These are phyloP conservation scores for Monopis laevigella DNA, from an alignment of 2,888 invertebrate species.

Conservation along the genomic window DNA sequence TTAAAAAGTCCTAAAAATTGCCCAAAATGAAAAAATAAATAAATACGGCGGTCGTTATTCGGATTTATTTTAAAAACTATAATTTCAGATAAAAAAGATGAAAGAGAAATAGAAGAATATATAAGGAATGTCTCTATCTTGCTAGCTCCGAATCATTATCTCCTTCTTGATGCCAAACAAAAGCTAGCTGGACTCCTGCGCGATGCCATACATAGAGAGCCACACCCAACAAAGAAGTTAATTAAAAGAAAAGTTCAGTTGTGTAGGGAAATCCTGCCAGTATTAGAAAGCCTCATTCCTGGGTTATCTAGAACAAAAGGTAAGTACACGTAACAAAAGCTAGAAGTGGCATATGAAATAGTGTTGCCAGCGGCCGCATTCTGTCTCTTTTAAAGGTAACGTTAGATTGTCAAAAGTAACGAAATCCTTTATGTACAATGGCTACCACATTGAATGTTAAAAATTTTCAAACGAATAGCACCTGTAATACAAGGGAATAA, in stretches of 20 bases:
- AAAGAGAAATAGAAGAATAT: conserved; percentile 55
- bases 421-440: no score
- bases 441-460: no score
- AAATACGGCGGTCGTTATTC: not conserved
- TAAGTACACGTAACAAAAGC: no score
- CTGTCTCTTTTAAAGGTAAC: no score
- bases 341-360: no score
- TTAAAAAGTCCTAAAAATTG: no score
- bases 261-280: conserved; percentile 71
- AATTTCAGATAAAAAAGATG: conserved; percentile 50
- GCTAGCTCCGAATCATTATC: conserved; percentile 73
- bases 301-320: conserved; percentile 76
- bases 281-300: conserved; percentile 74
- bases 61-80: not conserved
- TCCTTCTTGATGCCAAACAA: conserved; percentile 76
- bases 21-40: not conserved
- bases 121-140: conserved; percentile 63
- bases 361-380: no score
- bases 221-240: conserved; percentile 58
- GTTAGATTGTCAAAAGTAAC: no score
- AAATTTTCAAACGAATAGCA: no score
- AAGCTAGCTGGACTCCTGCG: conserved; percentile 70
- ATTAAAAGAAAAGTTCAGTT: conserved; percentile 72
- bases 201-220: conserved; percentile 55
- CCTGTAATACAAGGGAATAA: no score